Evolutionary conservation across 2,797 vertebrate genomes (phyloP).

Genomic region (Heliangelus exortis): DNA sequence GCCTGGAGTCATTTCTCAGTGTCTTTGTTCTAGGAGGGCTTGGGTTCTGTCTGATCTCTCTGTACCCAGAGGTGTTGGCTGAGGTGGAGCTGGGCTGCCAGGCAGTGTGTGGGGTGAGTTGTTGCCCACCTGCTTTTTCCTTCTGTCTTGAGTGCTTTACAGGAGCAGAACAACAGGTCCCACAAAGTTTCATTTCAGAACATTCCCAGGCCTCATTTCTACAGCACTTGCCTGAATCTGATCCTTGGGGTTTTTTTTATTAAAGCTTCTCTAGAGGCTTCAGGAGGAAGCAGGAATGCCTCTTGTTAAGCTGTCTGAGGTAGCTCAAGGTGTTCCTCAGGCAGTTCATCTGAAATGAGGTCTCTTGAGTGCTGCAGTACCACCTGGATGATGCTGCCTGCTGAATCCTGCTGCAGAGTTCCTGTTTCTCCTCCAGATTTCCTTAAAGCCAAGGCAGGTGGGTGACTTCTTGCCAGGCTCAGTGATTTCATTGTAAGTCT

Average conservation of each 20-base stretch:
- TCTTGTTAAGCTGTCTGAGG: fast-evolving
- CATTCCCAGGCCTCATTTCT: not conserved
- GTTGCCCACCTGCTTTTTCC: not conserved
- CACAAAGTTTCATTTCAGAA: not conserved
- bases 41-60: not conserved
- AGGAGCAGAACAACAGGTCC: not conserved
- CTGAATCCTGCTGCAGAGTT: not conserved
- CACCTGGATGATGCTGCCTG: not conserved
- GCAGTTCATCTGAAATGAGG: not conserved
- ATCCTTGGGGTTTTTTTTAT: not conserved
- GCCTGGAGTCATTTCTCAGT: not conserved
- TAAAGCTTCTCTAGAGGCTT: not conserved
- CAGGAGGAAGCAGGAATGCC: not conserved
- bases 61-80: not conserved
- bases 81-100: not conserved
- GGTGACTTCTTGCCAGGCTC: not conserved
- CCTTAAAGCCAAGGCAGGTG: not conserved
- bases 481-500: not conserved
- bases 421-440: not conserved
- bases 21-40: not conserved
- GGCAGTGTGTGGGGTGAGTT: not conserved
- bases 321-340: not conserved
- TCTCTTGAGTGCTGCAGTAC: not conserved
- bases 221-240: not conserved
- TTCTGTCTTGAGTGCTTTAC: not conserved